phyloP scores from a whole-genome alignment of 2,888 invertebrate genomes.

The Eupeodes latifasciatus region DNA sequence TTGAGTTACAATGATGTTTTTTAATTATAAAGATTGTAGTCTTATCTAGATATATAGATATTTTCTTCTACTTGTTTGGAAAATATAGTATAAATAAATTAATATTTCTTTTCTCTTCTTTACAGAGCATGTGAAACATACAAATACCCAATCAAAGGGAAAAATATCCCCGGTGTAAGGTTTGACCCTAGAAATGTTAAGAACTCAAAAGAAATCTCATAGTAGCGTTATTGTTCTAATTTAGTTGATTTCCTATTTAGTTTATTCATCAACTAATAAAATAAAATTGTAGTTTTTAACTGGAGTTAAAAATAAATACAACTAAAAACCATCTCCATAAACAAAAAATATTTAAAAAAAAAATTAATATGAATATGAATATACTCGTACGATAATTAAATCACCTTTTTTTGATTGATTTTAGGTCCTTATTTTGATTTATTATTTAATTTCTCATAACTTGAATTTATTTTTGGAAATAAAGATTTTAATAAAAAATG shows the following conservation, averaged over 20 bases:
- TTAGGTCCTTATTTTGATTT: constrained; percentile 58
- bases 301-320: constrained; percentile 30
- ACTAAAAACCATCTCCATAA: constrained; percentile 42
- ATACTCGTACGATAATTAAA: constrained; percentile 32
- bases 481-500: constrained; percentile 17
- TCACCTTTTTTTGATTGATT: constrained; percentile 48
- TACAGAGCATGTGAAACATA: constrained; percentile 33
- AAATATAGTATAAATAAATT: background rate
- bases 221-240: constrained; percentile 59
- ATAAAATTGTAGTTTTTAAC: constrained; percentile 24
- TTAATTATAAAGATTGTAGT: no score
- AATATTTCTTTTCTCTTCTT: constrained; percentile 3
- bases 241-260: constrained; percentile 51
- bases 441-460: constrained; percentile 24
- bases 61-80: no score
- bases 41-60: no score
- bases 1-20: no score
- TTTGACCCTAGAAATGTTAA: constrained; percentile 63
- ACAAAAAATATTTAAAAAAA: constrained; percentile 41
- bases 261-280: constrained; percentile 41
- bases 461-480: constrained; percentile 39
- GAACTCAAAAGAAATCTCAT: constrained; percentile 45
- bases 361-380: constrained; percentile 52
- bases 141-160: constrained; percentile 30
- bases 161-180: constrained; percentile 58